Conservation (phyloP, 1,140 invertebrate species). For the Aphis craccivora region DNA sequence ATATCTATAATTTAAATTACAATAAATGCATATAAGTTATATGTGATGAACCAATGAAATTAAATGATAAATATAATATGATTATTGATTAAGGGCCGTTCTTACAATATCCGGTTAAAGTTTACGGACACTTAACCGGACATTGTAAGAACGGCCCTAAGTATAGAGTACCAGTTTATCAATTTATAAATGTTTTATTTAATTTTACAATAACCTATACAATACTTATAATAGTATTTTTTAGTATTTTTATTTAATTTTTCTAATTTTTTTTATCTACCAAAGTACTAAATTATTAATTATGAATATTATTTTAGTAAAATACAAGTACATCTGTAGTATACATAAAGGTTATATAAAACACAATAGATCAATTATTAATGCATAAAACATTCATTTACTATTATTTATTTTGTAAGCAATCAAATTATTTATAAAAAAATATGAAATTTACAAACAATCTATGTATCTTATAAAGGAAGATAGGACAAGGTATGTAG, state of each 20-base stretch:
- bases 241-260: neutral
- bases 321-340: neutral
- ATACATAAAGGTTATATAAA: neutral
- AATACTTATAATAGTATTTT: no score
- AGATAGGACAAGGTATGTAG: neutral
- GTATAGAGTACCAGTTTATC: neutral
- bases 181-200: neutral
- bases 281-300: neutral
- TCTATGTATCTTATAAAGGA: neutral
- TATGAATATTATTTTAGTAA: neutral
- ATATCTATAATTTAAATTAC: neutral
- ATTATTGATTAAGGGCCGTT: no score
- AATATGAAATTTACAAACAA: neutral
- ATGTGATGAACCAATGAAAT: neutral
- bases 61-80: no score
- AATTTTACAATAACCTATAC: neutral
- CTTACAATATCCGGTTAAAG: no score
- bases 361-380: neutral
- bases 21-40: neutral
- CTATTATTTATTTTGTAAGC: neutral
- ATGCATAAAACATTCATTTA: neutral
- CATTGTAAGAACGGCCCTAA: no score
- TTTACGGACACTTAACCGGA: no score
- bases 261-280: neutral
- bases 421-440: slow-evolving; percentile 6